Evolutionary conservation across 1,140 invertebrate genomes (phyloP), one percentile per base, ranked within the genome.

Genomic region (Dreissena rostriformis): DNA sequence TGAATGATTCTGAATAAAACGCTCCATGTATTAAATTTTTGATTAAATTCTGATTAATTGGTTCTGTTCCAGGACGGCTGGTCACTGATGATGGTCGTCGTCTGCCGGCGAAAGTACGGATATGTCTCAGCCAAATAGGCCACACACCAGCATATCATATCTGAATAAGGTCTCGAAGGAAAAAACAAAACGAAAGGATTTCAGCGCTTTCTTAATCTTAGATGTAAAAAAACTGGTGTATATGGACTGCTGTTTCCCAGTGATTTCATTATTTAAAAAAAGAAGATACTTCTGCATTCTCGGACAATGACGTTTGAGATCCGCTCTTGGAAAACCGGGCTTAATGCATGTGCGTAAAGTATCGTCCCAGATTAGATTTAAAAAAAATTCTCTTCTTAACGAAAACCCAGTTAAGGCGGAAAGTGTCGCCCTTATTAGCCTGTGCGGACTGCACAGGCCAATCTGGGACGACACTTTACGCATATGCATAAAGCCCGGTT

Each of bases 61-160:
- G 28, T 49, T 78, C 53, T 19, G 51, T 68, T 78, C 26, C 63
- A 78, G 75, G 75, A 78, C 51, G 75, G 75, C 6, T 78, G 75
- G 39, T 61, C 75, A 28, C 67, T 67, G 5, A 53, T 17, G 14
- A 22, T 78, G 29, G 39, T 39, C 26, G 8, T 65, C 24, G 63
- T 78, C 19, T 78, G 75, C 26, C n/a, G 75, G 28, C 63, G 53
- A 65, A 17, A 51, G 11, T 49, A 28, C 12, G 75, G 63, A 0
- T 78, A 78, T 51, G 65, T 78, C 15, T 78, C 75, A n/a, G 52
- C 66, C 61, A 66, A 68, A 26, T 39, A 68, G 61, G 24, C 7
- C 19, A 63, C 24, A n/a, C 19, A n/a, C 61, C 19, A 63, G 61
- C 24, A 7, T 5, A 19, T 63, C 61, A 24, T 24, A 63, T 4